Conservation (phyloP, 2,113 vertebrate species). For the Chitala chitala region DNA sequence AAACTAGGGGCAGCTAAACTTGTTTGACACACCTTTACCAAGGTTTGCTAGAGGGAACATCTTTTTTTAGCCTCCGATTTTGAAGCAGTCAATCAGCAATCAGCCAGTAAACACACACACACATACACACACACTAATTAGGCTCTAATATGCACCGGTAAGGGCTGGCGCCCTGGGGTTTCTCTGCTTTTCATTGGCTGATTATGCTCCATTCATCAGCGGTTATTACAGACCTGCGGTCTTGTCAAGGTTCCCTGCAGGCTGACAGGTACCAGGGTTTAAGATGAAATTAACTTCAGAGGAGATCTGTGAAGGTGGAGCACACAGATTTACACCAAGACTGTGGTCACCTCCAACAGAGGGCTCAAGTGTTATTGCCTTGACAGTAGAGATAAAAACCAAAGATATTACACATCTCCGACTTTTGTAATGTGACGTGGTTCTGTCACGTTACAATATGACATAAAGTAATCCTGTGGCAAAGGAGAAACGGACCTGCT, state of each 20-base stretch:
- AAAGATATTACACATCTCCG: too few relatives aligned
- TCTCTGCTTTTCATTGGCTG: constrained; percentile 19
- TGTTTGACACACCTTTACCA: neutral
- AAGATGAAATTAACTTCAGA: neutral
- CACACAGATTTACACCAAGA: neutral
- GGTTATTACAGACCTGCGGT: constrained; percentile 23
- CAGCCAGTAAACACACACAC: neutral
- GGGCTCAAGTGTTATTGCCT: too few relatives aligned
- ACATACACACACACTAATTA: constrained; percentile 36
- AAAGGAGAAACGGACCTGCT: too few relatives aligned
- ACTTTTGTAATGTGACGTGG: too few relatives aligned
- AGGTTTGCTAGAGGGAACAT: neutral
- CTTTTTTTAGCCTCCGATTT: neutral
- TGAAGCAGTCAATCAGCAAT: constrained; percentile 9
- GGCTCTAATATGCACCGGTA: constrained; percentile 32
- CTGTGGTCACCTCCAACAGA: neutral
- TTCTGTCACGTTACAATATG: too few relatives aligned
- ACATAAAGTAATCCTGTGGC: neutral
- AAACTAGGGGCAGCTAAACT: neutral
- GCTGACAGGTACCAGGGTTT: constrained; percentile 24
- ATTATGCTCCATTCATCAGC: constrained; percentile 35
- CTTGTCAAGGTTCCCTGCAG: neutral
- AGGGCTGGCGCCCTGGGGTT: constrained; percentile 28
- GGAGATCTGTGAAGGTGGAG: neutral
- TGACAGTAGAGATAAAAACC: too few relatives aligned